These are phyloP conservation scores for Coendou prehensilis DNA, from an alignment of 2,797 vertebrate genomes.

Conservation along the genomic window DNA sequence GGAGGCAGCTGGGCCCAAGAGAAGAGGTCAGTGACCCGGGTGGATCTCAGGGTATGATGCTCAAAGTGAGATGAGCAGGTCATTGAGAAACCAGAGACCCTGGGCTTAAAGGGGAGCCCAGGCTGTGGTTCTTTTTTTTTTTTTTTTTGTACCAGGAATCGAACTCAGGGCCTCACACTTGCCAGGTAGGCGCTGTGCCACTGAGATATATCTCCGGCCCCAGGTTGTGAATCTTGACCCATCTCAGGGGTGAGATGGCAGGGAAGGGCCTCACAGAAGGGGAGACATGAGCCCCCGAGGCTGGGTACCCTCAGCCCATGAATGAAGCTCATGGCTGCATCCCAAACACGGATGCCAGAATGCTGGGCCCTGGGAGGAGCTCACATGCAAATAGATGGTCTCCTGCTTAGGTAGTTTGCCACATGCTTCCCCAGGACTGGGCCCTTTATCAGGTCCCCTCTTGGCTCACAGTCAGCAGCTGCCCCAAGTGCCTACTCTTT, in stretches of 20 bases:
- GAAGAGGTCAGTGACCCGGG: fast-evolving
- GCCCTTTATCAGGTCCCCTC: not conserved
- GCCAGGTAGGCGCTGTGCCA: too few relatives aligned
- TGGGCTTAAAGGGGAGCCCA: too few relatives aligned
- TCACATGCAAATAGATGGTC: not conserved
- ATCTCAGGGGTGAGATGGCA: not conserved
- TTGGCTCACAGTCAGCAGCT: not conserved
- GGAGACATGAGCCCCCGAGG: not conserved
- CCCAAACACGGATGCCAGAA: not conserved
- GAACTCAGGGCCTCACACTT: too few relatives aligned
- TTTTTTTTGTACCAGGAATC: too few relatives aligned
- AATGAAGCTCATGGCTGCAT: not conserved
- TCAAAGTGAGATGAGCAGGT: not conserved
- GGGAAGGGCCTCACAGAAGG: not conserved
- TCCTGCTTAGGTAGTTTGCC: not conserved
- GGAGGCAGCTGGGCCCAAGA: not conserved
- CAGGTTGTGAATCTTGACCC: not conserved
- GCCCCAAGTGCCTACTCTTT: not conserved
- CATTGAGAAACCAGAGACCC: not conserved
- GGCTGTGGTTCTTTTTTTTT: not conserved
- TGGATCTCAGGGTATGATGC: not conserved
- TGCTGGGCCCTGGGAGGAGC: not conserved
- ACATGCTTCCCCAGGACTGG: not conserved
- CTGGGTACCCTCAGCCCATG: not conserved
- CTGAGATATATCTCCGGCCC: too few relatives aligned